phyloP scores from a whole-genome alignment of 2,888 invertebrate species.

The Pandemis corylana region DNA sequence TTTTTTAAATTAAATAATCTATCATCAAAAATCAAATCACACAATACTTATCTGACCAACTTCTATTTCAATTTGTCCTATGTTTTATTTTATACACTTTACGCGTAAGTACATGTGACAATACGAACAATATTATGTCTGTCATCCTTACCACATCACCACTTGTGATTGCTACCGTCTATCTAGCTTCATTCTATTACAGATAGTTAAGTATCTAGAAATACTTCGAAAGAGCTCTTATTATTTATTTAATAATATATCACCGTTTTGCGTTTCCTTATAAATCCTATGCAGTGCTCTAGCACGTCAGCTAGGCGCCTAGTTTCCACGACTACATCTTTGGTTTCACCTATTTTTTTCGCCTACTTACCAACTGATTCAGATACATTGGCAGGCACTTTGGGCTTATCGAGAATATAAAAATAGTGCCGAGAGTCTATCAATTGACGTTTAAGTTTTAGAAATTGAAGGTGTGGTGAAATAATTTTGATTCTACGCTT shows the following conservation, averaged over 20 bases:
- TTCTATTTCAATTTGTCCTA: slow-evolving; percentile 47
- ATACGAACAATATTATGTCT: slow-evolving; percentile 24
- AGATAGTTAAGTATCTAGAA: slow-evolving; percentile 19
- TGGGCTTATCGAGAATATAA: slow-evolving; percentile 45
- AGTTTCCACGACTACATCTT: slow-evolving; percentile 17
- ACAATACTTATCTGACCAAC: not conserved
- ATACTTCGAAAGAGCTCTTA: slow-evolving; percentile 28
- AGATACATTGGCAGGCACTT: slow-evolving; percentile 68
- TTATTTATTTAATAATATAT: slow-evolving; percentile 48
- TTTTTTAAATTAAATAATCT: not conserved
- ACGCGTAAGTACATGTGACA: slow-evolving; percentile 9
- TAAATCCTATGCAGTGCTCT: slow-evolving; percentile 43
- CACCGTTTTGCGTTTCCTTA: slow-evolving; percentile 45
- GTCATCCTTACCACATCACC: slow-evolving; percentile 10
- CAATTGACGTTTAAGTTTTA: slow-evolving; percentile 55
- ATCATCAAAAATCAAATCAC: not conserved
- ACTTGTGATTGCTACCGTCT: slow-evolving; percentile 21
- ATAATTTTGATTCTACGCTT: not conserved
- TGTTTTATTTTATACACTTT: slow-evolving; percentile 13
- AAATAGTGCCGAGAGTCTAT: slow-evolving; percentile 38
- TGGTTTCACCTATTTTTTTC: slow-evolving; percentile 27
- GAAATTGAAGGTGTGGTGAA: slow-evolving; percentile 53
- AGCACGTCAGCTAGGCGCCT: slow-evolving; percentile 39
- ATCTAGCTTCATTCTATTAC: slow-evolving; percentile 35
- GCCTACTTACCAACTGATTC: slow-evolving; percentile 16